Base-by-base conservation (phyloP, 2,888 invertebrate genomes). In the Heliconius charithonia region DNA sequence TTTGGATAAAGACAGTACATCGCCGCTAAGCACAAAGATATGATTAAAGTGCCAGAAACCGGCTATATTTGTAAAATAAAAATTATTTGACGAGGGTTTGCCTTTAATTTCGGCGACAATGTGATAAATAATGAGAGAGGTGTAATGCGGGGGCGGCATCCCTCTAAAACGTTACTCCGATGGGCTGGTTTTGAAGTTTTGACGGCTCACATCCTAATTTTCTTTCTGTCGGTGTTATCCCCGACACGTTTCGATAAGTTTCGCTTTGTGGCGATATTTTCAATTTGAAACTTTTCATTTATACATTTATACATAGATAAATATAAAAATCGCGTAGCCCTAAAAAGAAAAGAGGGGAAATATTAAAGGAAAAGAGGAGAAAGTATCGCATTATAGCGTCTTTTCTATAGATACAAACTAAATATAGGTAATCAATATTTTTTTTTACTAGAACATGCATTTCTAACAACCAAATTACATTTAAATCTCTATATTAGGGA, bases 81-180 rank as follows among this genome's bases (percentile, higher is more conserved):
- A 94, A 92, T 92, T 86, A 90, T 91, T 93, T 94, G 94, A 95
- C 94, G 93, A 94, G 94, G 95, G 95, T 95, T 86, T 85, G 85
- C 93, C 93, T 93, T 95, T 94, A 95, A 95, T 94, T 94, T 94
- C 84, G 88, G 88, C 91, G 89, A 94, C 94, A 95, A 94, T 94
- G 93, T 95, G 94, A 94, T 94, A 94, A 94, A 93, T 95, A 95
- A 94, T 95, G 90, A 94, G 93, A 87, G 92, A 93, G 92, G 93
- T 94, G 94, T 92, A 91, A 92, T 90, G 89, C 88, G 92, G 91
- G 93, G 94, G 93, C 89, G 89, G 83, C 84, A 86, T 87, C 88
- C 87, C 88, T 88, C 87, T 87, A 86, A 87, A 87, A 83, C 81
- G 89, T 89, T 87, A 86, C 87, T 88, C 87, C 91, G 91, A 91